A percentile compares a stretch with the other conserved stretches of the same genome.
Evolutionary conservation across 1,140 invertebrate genomes (phyloP).

Genomic region (Cheumatopsyche charites): DNA sequence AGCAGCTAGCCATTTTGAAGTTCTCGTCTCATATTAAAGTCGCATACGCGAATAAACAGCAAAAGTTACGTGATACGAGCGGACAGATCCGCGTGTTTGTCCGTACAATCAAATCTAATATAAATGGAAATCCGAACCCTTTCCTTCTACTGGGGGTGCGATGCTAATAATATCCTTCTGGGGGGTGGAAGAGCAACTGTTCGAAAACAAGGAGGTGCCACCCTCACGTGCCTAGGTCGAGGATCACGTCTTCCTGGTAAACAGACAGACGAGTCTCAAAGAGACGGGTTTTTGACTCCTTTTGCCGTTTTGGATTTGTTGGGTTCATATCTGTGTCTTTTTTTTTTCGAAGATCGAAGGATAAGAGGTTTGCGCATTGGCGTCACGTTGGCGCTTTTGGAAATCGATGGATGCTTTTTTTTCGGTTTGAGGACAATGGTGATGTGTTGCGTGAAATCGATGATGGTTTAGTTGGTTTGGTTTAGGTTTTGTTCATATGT

Average conservation of each 20-base stretch:
- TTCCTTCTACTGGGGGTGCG: slow-evolving; percentile 25
- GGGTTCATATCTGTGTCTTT: not conserved
- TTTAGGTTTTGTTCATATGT: no score
- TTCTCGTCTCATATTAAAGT: slow-evolving; percentile 45
- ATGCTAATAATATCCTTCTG: slow-evolving; percentile 35
- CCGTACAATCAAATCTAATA: slow-evolving; percentile 50
- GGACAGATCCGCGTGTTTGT: slow-evolving; percentile 45
- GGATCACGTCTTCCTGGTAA: slow-evolving; percentile 15
- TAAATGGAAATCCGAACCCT: slow-evolving; percentile 49
- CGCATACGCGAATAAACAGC: slow-evolving; percentile 47
- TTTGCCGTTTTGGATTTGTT: no score
- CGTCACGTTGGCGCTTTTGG: slow-evolving; percentile 10
- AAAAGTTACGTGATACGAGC: slow-evolving; percentile 47
- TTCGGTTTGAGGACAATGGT: no score
- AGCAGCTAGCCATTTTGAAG: slow-evolving; percentile 26
- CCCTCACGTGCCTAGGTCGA: slow-evolving; percentile 2
- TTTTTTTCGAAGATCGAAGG: not conserved
- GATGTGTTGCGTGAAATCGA: no score
- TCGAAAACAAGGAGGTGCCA: slow-evolving; percentile 30
- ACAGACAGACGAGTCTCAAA: slow-evolving; percentile 17
- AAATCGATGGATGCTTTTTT: no score
- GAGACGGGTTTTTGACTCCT: not conserved
- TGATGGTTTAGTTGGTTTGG: no score
- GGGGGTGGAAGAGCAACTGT: slow-evolving; percentile 34
- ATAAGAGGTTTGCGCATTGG: not conserved